These are phyloP conservation scores for Pilophorus perplexus DNA, from an alignment of 2,888 invertebrate species.

Conservation along the genomic window DNA sequence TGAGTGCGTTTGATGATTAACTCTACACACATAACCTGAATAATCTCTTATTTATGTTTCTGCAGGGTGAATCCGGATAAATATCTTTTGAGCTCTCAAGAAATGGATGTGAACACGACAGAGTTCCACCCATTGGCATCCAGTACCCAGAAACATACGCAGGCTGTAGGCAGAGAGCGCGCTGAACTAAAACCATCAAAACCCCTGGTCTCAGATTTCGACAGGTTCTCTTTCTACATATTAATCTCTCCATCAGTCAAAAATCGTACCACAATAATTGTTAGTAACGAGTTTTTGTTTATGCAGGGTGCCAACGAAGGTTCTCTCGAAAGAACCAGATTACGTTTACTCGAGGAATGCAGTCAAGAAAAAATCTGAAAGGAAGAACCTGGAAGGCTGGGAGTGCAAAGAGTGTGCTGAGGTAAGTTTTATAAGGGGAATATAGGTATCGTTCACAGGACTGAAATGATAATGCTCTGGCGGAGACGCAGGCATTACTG, in stretches of 20 bases:
- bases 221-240: constrained; percentile 1
- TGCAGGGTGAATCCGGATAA: not conserved
- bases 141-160: constrained; percentile 37
- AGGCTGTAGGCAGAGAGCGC: not conserved
- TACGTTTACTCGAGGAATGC: constrained; percentile 51
- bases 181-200: not conserved
- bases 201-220: not conserved
- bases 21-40: no score
- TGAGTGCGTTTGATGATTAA: no score
- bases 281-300: no score
- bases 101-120: constrained; percentile 9
- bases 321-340: constrained; percentile 48
- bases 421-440: no score
- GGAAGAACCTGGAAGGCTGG: constrained; percentile 53
- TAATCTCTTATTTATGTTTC: not conserved
- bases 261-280: no score
- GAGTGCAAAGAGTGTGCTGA: constrained; percentile 53
- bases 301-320: no score
- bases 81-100: not conserved
- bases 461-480: no score
- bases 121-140: constrained; percentile 39
- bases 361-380: constrained; percentile 52
- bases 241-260: no score
- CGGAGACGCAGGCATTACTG: no score
- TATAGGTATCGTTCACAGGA: no score